A percentile compares a stretch with the other conserved stretches of the same genome.
Evolutionary conservation across 2,113 vertebrate species (phyloP).

Genomic region (Salvator merianae): DNA sequence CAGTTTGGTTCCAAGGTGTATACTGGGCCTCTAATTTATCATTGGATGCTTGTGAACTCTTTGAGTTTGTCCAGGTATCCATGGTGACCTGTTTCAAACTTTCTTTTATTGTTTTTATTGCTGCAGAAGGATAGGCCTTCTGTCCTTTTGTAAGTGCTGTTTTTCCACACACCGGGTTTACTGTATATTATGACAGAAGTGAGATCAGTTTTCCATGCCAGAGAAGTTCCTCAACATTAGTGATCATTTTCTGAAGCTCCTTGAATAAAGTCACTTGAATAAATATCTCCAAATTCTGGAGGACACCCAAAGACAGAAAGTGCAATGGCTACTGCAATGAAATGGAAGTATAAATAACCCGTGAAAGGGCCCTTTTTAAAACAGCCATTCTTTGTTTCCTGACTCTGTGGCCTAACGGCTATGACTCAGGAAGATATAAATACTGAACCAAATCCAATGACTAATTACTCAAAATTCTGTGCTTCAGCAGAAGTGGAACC

Average conservation of each 20-base stretch:
- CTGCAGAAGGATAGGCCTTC: background rate
- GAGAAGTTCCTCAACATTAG: constrained; percentile 50
- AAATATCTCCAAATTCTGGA: constrained; percentile 55
- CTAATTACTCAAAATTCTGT: constrained; percentile 76
- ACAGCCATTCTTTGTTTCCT: constrained; percentile 75
- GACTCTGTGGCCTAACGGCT: constrained; percentile 81
- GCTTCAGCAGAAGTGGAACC: constrained; percentile 79
- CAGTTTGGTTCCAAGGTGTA: too few species aligned
- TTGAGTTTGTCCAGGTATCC: background rate
- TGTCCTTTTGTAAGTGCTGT: background rate
- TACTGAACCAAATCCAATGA: constrained; percentile 74
- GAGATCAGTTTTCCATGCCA: constrained; percentile 61
- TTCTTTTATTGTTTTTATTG: background rate
- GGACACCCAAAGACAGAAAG: constrained; percentile 54
- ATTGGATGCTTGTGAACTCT: background rate
- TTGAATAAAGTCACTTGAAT: constrained; percentile 46
- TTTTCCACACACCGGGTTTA: constrained; percentile 25
- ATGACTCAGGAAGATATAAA: constrained; percentile 72
- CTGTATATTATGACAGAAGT: constrained; percentile 55
- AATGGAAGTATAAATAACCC: constrained; percentile 72
- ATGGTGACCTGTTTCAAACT: background rate
- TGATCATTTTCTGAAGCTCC: constrained; percentile 28
- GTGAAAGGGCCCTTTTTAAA: constrained; percentile 60
- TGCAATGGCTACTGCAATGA: constrained; percentile 67
- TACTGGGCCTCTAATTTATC: background rate